Conservation (phyloP, 1,140 invertebrate genomes). For the Drosophila bocki region DNA sequence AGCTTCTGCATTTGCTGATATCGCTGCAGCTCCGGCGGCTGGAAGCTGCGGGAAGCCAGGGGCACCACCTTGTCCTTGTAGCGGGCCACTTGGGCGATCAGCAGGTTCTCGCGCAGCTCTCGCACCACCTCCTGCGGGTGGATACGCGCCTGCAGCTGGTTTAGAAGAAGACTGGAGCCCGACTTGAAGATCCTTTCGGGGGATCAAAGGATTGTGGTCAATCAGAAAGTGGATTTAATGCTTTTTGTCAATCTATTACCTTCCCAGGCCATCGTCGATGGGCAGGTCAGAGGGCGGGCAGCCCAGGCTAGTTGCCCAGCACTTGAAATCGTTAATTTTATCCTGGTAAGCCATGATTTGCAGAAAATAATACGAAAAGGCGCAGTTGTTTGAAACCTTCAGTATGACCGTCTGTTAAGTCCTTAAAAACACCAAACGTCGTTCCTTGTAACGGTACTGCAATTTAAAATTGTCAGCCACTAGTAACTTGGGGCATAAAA, state of each 20-base stretch:
- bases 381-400: constrained; percentile 18
- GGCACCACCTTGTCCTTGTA: constrained; percentile 64
- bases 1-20: constrained; percentile 68
- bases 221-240: neutral
- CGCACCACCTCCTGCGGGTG: constrained; percentile 61
- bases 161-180: constrained; percentile 62
- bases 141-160: constrained; percentile 60
- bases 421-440: neutral
- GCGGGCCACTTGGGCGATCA: constrained; percentile 60
- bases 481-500: neutral
- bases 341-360: constrained; percentile 61
- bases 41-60: constrained; percentile 52
- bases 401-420: neutral
- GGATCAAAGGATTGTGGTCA: neutral
- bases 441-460: neutral
- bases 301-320: constrained; percentile 71
- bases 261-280: constrained; percentile 63
- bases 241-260: constrained; percentile 48
- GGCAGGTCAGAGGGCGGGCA: constrained; percentile 65
- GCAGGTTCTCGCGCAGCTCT: constrained; percentile 64
- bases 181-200: constrained; percentile 73
- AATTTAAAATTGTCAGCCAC: neutral
- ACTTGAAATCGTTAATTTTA: constrained; percentile 55
- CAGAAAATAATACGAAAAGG: constrained; percentile 2
- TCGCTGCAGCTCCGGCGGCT: constrained; percentile 67